Evolutionary conservation across 2,797 vertebrate genomes (phyloP).

Genomic region (Lutjanus argentimaculatus): DNA sequence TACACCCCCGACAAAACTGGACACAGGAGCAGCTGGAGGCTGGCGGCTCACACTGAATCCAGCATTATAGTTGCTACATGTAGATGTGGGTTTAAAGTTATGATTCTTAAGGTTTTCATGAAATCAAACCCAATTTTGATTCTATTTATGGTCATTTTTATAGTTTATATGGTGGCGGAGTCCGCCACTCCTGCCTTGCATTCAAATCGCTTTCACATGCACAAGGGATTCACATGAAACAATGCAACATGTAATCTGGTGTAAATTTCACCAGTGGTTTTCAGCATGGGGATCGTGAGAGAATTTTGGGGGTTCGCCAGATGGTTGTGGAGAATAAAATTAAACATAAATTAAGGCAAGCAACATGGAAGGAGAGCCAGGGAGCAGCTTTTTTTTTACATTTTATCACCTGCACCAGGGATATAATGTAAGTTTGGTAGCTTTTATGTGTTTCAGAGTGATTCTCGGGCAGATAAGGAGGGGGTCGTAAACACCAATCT

Average conservation of each 20-base stretch:
- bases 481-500: too few relatives aligned
- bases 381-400: too few relatives aligned
- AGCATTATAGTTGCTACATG: neutral
- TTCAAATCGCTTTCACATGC: neutral
- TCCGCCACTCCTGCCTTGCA: neutral
- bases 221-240: neutral
- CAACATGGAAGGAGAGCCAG: too few relatives aligned
- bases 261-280: neutral
- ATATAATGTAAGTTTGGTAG: too few relatives aligned
- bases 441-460: too few relatives aligned
- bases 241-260: neutral
- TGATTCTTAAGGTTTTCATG: neutral
- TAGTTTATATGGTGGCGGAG: neutral
- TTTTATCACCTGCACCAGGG: too few relatives aligned
- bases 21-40: conserved; percentile 23
- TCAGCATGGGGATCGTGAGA: too few relatives aligned
- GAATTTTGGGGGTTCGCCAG: too few relatives aligned
- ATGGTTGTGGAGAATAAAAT: too few relatives aligned
- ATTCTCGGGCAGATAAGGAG: too few relatives aligned
- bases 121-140: neutral
- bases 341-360: too few relatives aligned
- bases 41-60: neutral
- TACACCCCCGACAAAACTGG: neutral
- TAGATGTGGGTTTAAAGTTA: neutral
- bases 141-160: neutral